Conservation (phyloP, 1,140 invertebrate genomes). For the Caerostris darwini region DNA sequence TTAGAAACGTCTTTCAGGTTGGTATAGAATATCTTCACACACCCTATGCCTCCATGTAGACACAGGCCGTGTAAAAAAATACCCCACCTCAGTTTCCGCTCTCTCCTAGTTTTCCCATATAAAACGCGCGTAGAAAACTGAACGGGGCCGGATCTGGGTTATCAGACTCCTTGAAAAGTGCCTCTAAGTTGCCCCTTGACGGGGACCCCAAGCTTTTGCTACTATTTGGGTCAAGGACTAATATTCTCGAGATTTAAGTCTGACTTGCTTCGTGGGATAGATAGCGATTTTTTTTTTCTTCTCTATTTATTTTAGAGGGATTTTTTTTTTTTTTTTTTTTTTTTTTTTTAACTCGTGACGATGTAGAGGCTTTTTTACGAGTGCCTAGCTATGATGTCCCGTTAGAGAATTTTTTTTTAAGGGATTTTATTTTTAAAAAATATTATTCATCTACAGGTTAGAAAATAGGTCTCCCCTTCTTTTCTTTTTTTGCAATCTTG, state of each 20-base stretch:
- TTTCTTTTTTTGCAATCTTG: slow-evolving; percentile 5
- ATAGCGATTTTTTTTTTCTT: slow-evolving; percentile 46
- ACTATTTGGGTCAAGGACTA: slow-evolving; percentile 76
- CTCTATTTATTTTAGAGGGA: slow-evolving; percentile 24
- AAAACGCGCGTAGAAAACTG: slow-evolving; percentile 55
- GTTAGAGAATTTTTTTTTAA: background rate
- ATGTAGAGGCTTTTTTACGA: slow-evolving; percentile 50
- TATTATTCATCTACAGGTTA: slow-evolving; percentile 70
- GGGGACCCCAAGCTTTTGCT: slow-evolving; percentile 5
- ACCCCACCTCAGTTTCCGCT: slow-evolving; percentile 55
- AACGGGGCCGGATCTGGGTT: slow-evolving; percentile 59
- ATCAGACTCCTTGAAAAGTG: slow-evolving; percentile 63
- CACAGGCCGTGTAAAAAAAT: slow-evolving; percentile 61
- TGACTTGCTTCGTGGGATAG: slow-evolving; percentile 74
- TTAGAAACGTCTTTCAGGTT: slow-evolving; percentile 58
- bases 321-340: slow-evolving; percentile 54
- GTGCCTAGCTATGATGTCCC: slow-evolving; percentile 47
- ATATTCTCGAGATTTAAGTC: slow-evolving; percentile 65
- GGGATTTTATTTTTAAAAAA: slow-evolving; percentile 31
- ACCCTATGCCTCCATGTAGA: slow-evolving; percentile 56
- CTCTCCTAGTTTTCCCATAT: slow-evolving; percentile 62
- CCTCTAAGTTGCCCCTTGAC: slow-evolving; percentile 57
- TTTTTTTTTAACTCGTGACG: slow-evolving; percentile 26
- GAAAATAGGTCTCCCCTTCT: slow-evolving; percentile 66
- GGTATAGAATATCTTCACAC: slow-evolving; percentile 74